A percentile compares a stretch with the other conserved stretches of the same genome.
Evolutionary conservation across 2,113 vertebrate genomes (phyloP).

Genomic region (Gavia stellata): DNA sequence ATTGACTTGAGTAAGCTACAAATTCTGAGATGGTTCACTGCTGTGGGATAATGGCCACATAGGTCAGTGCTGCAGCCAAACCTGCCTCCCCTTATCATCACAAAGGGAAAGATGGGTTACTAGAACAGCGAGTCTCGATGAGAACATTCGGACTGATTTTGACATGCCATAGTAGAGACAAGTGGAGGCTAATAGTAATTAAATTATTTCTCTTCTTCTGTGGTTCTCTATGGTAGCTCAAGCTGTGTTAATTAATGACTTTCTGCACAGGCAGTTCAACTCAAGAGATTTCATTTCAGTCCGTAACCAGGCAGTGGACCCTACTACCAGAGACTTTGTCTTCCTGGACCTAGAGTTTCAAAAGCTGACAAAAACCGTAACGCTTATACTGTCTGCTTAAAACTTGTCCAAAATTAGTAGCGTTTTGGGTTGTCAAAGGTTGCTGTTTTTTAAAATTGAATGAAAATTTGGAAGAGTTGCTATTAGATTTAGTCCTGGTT

Average conservation of each 20-base stretch:
- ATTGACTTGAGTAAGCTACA: background rate
- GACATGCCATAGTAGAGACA: background rate
- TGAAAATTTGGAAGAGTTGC: background rate
- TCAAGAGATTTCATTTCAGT: conserved; percentile 64
- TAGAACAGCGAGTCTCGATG: background rate
- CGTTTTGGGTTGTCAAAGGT: background rate
- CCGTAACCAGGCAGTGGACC: conserved; percentile 66
- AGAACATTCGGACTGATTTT: background rate
- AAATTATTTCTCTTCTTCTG: background rate
- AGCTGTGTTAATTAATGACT: background rate
- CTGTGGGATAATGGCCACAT: background rate
- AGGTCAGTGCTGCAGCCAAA: background rate
- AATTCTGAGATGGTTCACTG: background rate
- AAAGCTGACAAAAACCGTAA: background rate
- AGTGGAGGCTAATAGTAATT: background rate
- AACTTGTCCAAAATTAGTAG: background rate
- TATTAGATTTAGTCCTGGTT: background rate
- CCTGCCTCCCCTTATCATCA: background rate
- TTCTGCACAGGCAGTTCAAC: conserved; percentile 27
- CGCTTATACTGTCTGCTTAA: background rate
- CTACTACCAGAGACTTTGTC: conserved; percentile 70
- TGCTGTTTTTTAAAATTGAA: background rate
- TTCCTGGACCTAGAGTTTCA: conserved; percentile 74
- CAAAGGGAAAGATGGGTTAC: background rate
- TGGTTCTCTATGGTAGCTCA: background rate